phyloP scores from a whole-genome alignment of 1,140 invertebrate species.

The Micrasema minimum region DNA sequence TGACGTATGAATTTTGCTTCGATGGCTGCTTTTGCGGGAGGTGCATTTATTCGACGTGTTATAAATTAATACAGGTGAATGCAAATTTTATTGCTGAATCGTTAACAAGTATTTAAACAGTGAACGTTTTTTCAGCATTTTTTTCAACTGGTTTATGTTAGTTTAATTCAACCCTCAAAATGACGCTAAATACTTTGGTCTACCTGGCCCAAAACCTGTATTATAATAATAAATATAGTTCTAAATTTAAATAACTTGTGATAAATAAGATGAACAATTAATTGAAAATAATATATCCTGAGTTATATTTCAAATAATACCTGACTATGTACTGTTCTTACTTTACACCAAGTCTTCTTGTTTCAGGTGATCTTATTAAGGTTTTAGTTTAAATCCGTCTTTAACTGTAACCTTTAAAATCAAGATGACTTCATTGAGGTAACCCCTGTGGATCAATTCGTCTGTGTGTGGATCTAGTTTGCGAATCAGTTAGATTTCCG shows the following conservation, averaged over 20 bases:
- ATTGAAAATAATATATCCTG: no score
- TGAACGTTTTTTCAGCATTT: constrained; percentile 2
- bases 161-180: background rate
- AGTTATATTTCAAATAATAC: no score
- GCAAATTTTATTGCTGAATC: constrained; percentile 9
- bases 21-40: constrained; percentile 41
- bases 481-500: background rate
- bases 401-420: background rate
- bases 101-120: constrained; percentile 2
- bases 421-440: constrained; percentile 20
- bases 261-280: no score
- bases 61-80: constrained; percentile 41
- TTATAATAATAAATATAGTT: background rate
- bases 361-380: constrained; percentile 13
- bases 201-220: constrained; percentile 18
- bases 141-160: background rate
- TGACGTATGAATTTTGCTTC: constrained; percentile 48
- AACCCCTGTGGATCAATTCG: no score
- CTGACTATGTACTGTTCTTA: no score
- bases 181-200: constrained; percentile 18
- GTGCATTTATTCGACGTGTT: constrained; percentile 43
- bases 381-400: no score
- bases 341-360: background rate
- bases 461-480: background rate
- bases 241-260: background rate